Conservation (phyloP, 2,888 invertebrate genomes). For the Anagyrus pseudococci region DNA sequence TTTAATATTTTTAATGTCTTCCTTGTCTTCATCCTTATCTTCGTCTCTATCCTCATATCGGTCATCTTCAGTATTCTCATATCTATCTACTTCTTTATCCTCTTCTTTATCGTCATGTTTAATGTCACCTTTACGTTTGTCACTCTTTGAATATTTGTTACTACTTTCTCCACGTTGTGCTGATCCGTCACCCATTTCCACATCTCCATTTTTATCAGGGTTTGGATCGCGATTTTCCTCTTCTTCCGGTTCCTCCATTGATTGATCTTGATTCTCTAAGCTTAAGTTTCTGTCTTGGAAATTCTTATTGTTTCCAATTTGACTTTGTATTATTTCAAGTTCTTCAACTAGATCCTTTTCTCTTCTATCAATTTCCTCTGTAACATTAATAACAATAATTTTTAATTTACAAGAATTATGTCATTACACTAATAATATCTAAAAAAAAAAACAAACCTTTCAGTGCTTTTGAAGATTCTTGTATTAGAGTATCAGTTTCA, state of each 20-base stretch:
- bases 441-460: slow-evolving; percentile 46
- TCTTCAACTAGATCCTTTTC: slow-evolving; percentile 54
- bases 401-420: neutral
- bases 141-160: neutral
- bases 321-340: slow-evolving; percentile 53
- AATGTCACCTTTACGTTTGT: neutral
- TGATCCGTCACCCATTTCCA: slow-evolving; percentile 31
- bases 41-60: slow-evolving; percentile 8
- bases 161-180: neutral
- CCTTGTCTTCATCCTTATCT: slow-evolving; percentile 42
- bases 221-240: slow-evolving; percentile 59
- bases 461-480: slow-evolving; percentile 55
- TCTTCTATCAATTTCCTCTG: slow-evolving; percentile 56
- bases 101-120: slow-evolving; percentile 5
- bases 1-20: slow-evolving; percentile 41
- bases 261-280: slow-evolving; percentile 36
- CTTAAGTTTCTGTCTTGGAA: slow-evolving; percentile 48
- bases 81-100: slow-evolving; percentile 24
- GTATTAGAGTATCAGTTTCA: slow-evolving; percentile 51
- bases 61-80: neutral
- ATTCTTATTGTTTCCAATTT: slow-evolving; percentile 51
- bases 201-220: slow-evolving; percentile 48
- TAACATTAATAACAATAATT: slow-evolving; percentile 20
- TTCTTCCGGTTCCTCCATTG: slow-evolving; percentile 46
- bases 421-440: neutral